Base-by-base conservation (phyloP, 2,113 vertebrate genomes). In the Tragelaphus strepsiceros region DNA sequence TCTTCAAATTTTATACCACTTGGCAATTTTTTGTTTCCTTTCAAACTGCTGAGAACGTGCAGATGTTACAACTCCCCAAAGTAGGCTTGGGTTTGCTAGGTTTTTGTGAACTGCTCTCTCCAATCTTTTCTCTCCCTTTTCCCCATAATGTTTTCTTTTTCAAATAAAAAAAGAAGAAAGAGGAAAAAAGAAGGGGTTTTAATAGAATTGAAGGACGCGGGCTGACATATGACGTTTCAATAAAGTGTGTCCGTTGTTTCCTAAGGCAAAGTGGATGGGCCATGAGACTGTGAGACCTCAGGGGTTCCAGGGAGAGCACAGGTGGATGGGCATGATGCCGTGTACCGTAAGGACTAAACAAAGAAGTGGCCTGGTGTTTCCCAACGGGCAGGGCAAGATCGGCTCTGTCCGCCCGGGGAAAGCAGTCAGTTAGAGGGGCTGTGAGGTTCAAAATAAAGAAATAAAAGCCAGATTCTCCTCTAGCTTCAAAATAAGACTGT, bases 1-100 rank as follows among this genome's bases (percentile, higher is more conserved):
- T 99, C 98, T 99, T 98, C 98, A 99, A 99, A 99, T 99, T 99
- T 99, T 99, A 98, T 99, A 98, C 98, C 97, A 98, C 98, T 98
- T 98, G 98, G 99, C 99, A 98, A 99, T 99, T 99, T 98, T 98
- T 98, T 94, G 97, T 98, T 98, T 98, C 98, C 98, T 99, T 98
- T 98, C 98, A 99, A 98, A 98, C 98, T 98, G 98, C 99, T 99
- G 98, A 99, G 99, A 99, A 99, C 98, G 98, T 99, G 98, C 99
- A 99, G 99, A 98, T 99, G 98, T 98, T 98, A 96, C 97, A 97
- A 97, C 97, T 97, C 97, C 98, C 98, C 98, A 83, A 98, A 98
- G 98, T 98, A 94, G 97, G 98, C 97, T 96, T 98, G 96, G 97
- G 97, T 84, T 87, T 77, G 95, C 82, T 97, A 64, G 28, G 94